Evolutionary conservation across 2,113 vertebrate genomes (phyloP), one percentile per base, ranked within the genome.

Genomic region (Xenopus borealis): DNA sequence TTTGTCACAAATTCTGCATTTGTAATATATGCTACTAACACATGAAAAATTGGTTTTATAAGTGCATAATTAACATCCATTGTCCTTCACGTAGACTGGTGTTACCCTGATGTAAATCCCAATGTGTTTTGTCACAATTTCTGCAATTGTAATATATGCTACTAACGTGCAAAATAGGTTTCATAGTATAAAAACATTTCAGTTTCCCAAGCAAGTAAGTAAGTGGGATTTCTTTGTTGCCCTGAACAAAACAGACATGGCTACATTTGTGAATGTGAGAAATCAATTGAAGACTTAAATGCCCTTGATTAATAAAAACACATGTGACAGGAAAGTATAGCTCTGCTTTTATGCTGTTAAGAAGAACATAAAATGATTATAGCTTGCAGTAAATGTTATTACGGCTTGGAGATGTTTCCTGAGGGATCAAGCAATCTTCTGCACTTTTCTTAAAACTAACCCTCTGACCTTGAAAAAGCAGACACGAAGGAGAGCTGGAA

Each of bases 391-490:
- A 81, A 82, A 83, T 84, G 72, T 83, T 86, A 79, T 85, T 88
- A 85, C 33, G 62, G 71, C 58, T 85, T 72, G 27, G 14, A 72
- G 71, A 84, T 87, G 72, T 83, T 89, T 87, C 83, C 83, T 81
- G 67, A 80, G 81, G 82, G 86, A 89, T 79, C 61, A 81, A 66
- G 81, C 80, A 80, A 71, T 84, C 84, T 79, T 84, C 59, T 75
- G 30, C 74, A 72, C 85, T 79, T 80, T 81, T 79, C 79, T 83
- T 69, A 80, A 83, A 78, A 80, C 78, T 85, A 87, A 88, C 87
- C 88, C 72, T 81, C 81, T 86, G 84, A 88, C 91, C 90, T 92
- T 91, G 89, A 89, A 81, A 69, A 85, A 79, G 78, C 78, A 80
- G 82, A 71, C 75, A 23, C 64, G 80, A 83, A 88, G 80, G 83